Percentiles rank a stretch among this genome's conserved stretches.
Evolutionary conservation across 2,888 invertebrate genomes (phyloP).

Genomic region (Trichogramma evanescens): DNA sequence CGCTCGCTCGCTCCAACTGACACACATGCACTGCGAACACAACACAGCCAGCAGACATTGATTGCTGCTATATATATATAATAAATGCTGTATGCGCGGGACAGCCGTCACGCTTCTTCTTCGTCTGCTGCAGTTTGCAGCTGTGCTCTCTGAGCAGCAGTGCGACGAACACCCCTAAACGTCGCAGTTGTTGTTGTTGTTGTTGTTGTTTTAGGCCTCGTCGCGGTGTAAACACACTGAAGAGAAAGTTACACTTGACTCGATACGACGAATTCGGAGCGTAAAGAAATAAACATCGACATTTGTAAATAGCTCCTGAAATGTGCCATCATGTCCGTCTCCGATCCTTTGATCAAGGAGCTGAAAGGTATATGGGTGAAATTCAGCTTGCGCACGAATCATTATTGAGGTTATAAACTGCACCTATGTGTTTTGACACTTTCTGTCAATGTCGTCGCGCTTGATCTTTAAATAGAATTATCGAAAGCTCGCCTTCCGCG

Average conservation of each 20-base stretch:
- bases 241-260: too few species aligned
- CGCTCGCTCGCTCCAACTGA: too few species aligned
- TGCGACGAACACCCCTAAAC: background rate
- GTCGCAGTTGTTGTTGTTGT: background rate
- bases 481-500: background rate
- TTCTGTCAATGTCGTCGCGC: background rate
- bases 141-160: background rate
- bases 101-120: too few species aligned
- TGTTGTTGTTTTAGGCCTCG: too few species aligned
- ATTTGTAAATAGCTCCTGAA: background rate
- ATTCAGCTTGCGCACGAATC: background rate
- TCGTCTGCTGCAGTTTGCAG: too few species aligned
- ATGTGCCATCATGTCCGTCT: conserved; percentile 50
- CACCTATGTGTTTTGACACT: too few species aligned
- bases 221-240: too few species aligned
- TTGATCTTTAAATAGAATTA: background rate
- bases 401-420: background rate
- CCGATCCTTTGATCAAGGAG: conserved; percentile 55
- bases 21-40: too few species aligned
- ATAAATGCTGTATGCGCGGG: too few species aligned
- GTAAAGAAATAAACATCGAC: background rate
- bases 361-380: conserved; percentile 50
- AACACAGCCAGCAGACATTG: too few species aligned
- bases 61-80: too few species aligned
- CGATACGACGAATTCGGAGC: background rate